A percentile compares a stretch with the other conserved stretches of the same genome.
phyloP scores from a whole-genome alignment of 2,888 invertebrate species.

The Ptychoptera albimana region DNA sequence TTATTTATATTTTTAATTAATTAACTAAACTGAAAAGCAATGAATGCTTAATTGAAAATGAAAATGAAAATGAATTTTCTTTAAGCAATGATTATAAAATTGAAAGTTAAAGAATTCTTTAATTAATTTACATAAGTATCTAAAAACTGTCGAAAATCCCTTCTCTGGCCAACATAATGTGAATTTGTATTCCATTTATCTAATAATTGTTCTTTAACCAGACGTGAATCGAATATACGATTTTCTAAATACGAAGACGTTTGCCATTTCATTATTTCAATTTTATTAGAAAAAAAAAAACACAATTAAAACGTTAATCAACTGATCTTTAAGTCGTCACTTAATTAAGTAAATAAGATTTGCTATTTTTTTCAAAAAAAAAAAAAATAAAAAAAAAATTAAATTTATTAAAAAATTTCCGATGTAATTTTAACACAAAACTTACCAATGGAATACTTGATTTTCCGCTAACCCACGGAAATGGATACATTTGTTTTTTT shows the following conservation, averaged over 20 bases:
- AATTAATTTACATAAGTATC: constrained; percentile 25
- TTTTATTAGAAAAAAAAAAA: constrained; percentile 5
- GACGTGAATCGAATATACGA: constrained; percentile 26
- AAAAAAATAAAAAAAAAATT: neutral
- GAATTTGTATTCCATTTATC: constrained; percentile 24
- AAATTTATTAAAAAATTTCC: too few species aligned
- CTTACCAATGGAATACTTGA: constrained; percentile 31
- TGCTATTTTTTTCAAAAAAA: neutral
- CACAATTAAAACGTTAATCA: constrained; percentile 29
- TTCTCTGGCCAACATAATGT: constrained; percentile 21
- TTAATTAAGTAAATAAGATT: neutral
- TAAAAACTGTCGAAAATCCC: constrained; percentile 29
- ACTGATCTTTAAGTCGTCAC: neutral
- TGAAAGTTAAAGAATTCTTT: constrained; percentile 2
- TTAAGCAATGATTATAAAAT: constrained; percentile 3
- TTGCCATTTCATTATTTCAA: constrained; percentile 15
- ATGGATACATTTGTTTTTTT: constrained; percentile 20
- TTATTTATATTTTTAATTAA: too few species aligned
- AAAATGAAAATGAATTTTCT: neutral
- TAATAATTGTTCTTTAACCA: constrained; percentile 27
- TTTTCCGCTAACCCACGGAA: constrained; percentile 18
- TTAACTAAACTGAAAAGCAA: too few species aligned
- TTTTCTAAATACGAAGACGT: constrained; percentile 25
- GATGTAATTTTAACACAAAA: constrained; percentile 9
- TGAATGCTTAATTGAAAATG: neutral